phyloP scores from a whole-genome alignment of 2,888 invertebrate genomes.

The Odontomyia ornata region DNA sequence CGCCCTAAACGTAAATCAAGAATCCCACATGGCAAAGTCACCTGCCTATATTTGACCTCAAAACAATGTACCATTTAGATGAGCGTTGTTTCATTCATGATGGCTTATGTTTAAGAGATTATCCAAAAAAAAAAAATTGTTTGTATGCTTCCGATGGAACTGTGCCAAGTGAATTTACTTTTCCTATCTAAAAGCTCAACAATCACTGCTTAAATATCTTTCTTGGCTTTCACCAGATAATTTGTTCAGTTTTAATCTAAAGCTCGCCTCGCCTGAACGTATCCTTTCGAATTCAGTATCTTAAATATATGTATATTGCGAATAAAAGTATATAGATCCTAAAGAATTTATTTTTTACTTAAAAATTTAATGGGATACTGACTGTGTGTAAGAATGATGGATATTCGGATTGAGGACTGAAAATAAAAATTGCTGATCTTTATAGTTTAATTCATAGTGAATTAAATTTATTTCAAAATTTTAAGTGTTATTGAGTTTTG shows the following conservation, averaged over 20 bases:
- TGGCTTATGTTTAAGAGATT: too few species aligned
- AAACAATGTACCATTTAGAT: not conserved
- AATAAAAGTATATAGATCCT: not conserved
- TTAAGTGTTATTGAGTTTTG: not conserved
- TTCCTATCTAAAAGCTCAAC: constrained; percentile 24
- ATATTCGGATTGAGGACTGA: too few species aligned
- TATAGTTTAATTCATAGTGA: too few species aligned
- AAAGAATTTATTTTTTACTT: not conserved
- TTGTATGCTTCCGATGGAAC: constrained; percentile 21
- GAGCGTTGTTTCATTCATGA: too few species aligned
- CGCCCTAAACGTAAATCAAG: too few species aligned
- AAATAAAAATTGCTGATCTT: too few species aligned
- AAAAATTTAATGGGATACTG: too few species aligned
- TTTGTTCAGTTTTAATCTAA: constrained; percentile 15
- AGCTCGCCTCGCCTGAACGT: not conserved
- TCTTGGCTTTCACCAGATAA: not conserved
- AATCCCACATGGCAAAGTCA: not conserved
- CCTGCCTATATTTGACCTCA: constrained; percentile 13
- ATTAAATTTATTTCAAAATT: too few species aligned
- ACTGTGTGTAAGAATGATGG: too few species aligned
- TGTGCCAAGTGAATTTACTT: constrained; percentile 22
- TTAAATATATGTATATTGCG: not conserved
- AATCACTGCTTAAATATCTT: not conserved
- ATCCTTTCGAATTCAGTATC: not conserved
- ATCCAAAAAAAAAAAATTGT: not conserved